These are phyloP conservation scores for Gulo gulo DNA, from an alignment of 2,113 vertebrate species.

Conservation along the genomic window DNA sequence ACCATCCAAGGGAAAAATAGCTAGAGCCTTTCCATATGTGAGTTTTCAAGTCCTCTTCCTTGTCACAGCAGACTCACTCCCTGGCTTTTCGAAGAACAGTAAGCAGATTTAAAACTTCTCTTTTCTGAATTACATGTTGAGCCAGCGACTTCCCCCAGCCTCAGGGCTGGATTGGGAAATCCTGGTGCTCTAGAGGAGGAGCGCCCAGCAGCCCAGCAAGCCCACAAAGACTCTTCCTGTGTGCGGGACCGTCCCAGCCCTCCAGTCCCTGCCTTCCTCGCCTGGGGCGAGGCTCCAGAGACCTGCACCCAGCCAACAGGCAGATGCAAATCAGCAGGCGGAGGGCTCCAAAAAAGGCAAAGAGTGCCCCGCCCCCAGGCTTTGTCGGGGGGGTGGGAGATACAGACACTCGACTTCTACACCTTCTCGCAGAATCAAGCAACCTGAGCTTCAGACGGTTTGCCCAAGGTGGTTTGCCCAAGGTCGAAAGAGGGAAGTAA, in stretches of 20 bases:
- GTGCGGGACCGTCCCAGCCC: not conserved
- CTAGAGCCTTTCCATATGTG: not conserved
- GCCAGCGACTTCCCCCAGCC: not conserved
- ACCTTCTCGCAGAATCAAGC: not conserved
- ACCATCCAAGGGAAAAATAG: not conserved
- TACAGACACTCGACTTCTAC: not conserved
- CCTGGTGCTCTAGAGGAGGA: not conserved
- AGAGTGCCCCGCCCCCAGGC: not conserved
- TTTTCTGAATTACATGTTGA: slow-evolving; percentile 13
- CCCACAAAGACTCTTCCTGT: not conserved
- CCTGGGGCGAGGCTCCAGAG: accelerated
- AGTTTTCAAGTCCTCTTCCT: not conserved
- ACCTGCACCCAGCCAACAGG: not conserved
- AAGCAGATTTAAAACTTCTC: not conserved
- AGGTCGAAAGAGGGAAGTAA: not conserved
- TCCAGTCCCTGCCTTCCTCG: not conserved
- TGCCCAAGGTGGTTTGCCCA: not conserved
- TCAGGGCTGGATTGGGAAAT: slow-evolving; percentile 7
- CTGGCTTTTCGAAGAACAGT: not conserved
- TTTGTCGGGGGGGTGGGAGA: not conserved
- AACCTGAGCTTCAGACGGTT: not conserved
- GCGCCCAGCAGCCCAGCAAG: not conserved
- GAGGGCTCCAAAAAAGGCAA: not conserved
- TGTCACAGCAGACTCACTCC: not conserved
- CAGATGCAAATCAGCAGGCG: not conserved